Evolutionary conservation across 2,113 vertebrate genomes (phyloP).

Genomic region (Opisthocomus hoazin): DNA sequence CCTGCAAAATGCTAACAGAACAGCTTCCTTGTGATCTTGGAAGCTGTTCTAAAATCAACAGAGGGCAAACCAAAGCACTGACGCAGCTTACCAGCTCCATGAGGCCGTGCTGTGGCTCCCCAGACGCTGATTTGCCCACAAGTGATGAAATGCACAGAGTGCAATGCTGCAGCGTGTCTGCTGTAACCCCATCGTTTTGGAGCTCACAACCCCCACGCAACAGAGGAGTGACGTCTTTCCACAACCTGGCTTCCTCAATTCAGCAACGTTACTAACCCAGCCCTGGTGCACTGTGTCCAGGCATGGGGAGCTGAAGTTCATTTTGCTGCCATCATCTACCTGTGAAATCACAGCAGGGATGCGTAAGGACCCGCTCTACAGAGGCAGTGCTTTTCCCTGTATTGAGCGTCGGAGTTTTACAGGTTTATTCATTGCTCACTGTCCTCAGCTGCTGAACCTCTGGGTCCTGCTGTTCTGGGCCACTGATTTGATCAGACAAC

Average conservation of each 20-base stretch:
- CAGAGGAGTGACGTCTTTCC: neutral
- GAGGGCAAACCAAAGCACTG: neutral
- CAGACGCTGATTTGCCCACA: accelerated
- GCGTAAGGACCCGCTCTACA: accelerated
- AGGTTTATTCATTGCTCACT: neutral
- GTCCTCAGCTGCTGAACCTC: neutral
- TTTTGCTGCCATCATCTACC: neutral
- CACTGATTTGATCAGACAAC: neutral
- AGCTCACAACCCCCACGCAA: neutral
- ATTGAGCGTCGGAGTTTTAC: neutral
- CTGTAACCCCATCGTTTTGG: accelerated
- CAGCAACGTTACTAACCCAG: neutral
- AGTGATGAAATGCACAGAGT: neutral
- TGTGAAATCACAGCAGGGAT: neutral
- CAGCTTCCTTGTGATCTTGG: neutral
- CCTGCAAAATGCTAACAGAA: neutral
- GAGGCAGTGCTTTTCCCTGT: neutral
- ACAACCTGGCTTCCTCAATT: neutral
- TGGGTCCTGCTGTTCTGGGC: neutral
- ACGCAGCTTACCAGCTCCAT: neutral
- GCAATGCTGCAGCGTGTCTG: neutral
- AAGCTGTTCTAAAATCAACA: neutral
- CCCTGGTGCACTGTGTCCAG: neutral
- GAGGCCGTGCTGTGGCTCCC: neutral
- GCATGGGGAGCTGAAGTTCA: neutral